Evolutionary conservation across 2,888 invertebrate species (phyloP), one percentile per base, ranked within the genome.

Genomic region (Sarcophaga carnaria): DNA sequence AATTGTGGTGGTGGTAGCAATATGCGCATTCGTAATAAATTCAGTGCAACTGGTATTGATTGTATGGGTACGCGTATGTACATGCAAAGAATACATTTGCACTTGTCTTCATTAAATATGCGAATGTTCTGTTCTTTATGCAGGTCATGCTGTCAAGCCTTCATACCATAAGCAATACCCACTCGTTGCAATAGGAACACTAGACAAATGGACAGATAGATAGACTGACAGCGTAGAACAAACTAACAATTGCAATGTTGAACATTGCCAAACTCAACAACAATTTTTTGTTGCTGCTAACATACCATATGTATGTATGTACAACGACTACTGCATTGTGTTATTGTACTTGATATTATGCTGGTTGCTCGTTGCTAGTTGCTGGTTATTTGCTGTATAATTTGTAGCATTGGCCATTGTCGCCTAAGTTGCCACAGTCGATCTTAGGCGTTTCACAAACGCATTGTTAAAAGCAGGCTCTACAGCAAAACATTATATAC

Each of bases 131-230:
- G 79, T 70, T 64, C 59, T 80, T 71, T 71, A 80, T 80, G 79
- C 79, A 71, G 79, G 79, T 71, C 71, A 80, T 37, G 79, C 64
- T 71, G 64, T 80, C 64, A 71, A 80, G 71, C 79, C 76, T 76
- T 64, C 76, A 37, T 37, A 37, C 37, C 66, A 66, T 66, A 54
- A n/a, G n/a, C 14, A 17, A 59, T 59, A 59, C 4, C 59, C 17
- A 59, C 4, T 59, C n/a, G 59, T 59, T n/a, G 14, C 17, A 17
- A 59, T 59, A 17, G 17, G 4, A 11, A 45, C 8, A 67, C 10
- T n/a, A 37, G 66, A 37, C 6, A 20, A 14, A 45, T 4, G 45
- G 11, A 45, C 37, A 45, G 11, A 67, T 20, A 67, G 12, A 11
- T 6, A 4, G 11, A n/a, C 67, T 45, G 45, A 67, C 67, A 67